Evolutionary conservation across 2,113 vertebrate genomes (phyloP), one percentile per base, ranked within the genome.

Genomic region (Calonectris borealis): DNA sequence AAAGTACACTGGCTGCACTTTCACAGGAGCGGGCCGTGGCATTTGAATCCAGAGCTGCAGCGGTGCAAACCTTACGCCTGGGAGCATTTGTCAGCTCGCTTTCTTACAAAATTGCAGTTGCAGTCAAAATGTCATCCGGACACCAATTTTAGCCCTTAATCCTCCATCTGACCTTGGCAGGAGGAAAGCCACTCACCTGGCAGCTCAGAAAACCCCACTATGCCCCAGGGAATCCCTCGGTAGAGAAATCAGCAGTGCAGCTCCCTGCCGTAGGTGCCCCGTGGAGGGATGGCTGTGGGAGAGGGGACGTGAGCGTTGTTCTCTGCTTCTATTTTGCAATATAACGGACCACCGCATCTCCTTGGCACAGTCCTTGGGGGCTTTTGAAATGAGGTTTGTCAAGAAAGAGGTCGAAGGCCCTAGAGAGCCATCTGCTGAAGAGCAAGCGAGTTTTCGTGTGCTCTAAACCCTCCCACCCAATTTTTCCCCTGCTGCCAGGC

Each of bases 221-320:
- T 21, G 26, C 36, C 42, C 22, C 55, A 22, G 36, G 25, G 19
- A 48, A 68, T 40, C 51, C 72, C 54, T n/a, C 32, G 13, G n/a
- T 10, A 40, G 22, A 57, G 31, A 24, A 34, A 42, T 18, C 7
- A 73, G 54, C 44, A 46, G 27, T 5, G 25, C 57, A 10, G 15
- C 10, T 36, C 42, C 16, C 31, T 68, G 27, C 49, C 0, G 0
- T 2, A 19, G 32, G 7, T 62, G 19, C 29, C 25, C 19, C 0
- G 0, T 7, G 57, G 32, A 79, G 48, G 51, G 21, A 29, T 5
- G n/a, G 22, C 11, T 55, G 84, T 17, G 34, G 32, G 60, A 91
- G 18, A 61, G 26, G 36, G 11, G 16, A 44, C 0, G 0, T 9
- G 15, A 77, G 38, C 0, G 0, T 19, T 61, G 26, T 52, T 51